Conservation (phyloP, 2,888 invertebrate species). For the Ypsolopha sequella region DNA sequence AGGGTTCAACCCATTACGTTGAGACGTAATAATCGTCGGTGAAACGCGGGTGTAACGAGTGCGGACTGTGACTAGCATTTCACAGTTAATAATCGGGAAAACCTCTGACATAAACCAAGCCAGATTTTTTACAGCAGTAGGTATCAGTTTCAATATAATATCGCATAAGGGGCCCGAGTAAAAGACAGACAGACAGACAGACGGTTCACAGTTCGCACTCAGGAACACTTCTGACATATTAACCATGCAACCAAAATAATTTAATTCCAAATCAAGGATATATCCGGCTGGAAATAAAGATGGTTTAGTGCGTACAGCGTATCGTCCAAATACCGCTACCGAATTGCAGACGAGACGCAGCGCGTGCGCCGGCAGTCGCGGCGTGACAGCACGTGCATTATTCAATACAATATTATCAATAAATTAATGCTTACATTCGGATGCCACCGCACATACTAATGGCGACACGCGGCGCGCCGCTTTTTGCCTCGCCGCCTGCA, state of each 20-base stretch:
- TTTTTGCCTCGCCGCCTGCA: slow-evolving; percentile 37
- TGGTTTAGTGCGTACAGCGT: background rate
- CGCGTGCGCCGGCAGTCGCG: slow-evolving; percentile 38
- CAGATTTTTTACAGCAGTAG: too few relatives aligned
- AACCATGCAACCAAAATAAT: background rate
- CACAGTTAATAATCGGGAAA: too few relatives aligned
- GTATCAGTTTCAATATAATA: too few relatives aligned
- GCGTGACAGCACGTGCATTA: slow-evolving; percentile 43
- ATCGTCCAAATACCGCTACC: background rate
- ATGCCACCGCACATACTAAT: slow-evolving; percentile 61
- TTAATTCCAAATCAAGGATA: background rate
- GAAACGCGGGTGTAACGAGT: too few relatives aligned
- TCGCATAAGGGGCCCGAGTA: too few relatives aligned
- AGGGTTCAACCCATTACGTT: too few relatives aligned
- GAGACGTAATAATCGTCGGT: too few relatives aligned
- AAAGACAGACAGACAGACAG: too few relatives aligned
- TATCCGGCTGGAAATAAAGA: background rate
- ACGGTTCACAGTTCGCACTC: slow-evolving; percentile 17
- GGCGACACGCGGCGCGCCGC: slow-evolving; percentile 55
- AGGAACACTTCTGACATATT: slow-evolving; percentile 7
- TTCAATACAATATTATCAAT: slow-evolving; percentile 60
- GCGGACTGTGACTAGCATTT: too few relatives aligned
- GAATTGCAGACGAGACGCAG: slow-evolving; percentile 12
- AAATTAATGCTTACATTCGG: slow-evolving; percentile 64
- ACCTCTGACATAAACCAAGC: too few relatives aligned